These are phyloP conservation scores for Trematocara nigrifrons DNA, from an alignment of 2,113 vertebrate species.

Conservation along the genomic window DNA sequence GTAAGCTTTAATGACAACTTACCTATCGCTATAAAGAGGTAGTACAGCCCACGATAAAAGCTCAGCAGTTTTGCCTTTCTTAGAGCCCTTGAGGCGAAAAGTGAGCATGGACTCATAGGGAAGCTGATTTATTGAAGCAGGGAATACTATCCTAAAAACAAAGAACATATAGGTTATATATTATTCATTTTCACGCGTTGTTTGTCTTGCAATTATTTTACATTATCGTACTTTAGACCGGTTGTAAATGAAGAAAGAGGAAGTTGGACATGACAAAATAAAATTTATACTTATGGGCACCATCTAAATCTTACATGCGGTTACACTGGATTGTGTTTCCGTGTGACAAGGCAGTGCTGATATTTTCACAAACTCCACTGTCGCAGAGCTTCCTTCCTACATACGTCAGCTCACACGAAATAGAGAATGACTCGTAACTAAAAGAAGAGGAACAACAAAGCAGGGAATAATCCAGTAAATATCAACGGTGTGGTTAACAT, in stretches of 20 bases:
- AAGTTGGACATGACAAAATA: neutral
- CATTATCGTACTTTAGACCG: neutral
- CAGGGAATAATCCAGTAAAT: neutral
- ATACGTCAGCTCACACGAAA: slow-evolving; percentile 59
- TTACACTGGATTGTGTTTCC: slow-evolving; percentile 63
- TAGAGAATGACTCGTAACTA: slow-evolving; percentile 65
- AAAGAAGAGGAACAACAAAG: neutral
- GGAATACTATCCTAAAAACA: slow-evolving; percentile 63
- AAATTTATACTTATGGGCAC: neutral
- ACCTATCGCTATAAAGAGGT: slow-evolving; percentile 62
- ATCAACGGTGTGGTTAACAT: neutral
- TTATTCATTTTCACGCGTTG: neutral
- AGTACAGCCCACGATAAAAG: slow-evolving; percentile 65
- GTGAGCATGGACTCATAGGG: slow-evolving; percentile 70
- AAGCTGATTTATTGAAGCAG: slow-evolving; percentile 49
- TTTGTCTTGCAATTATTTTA: neutral
- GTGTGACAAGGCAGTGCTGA: slow-evolving; percentile 57
- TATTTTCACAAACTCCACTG: slow-evolving; percentile 59
- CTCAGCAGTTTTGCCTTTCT: slow-evolving; percentile 51
- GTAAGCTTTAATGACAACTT: neutral
- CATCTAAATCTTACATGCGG: slow-evolving; percentile 50
- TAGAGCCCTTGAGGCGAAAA: slow-evolving; percentile 60
- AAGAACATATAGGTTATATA: neutral
- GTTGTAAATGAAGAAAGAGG: neutral
- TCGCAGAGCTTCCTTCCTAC: slow-evolving; percentile 47